Evolutionary conservation across 2,888 invertebrate genomes (phyloP), one percentile per base, ranked within the genome.

Genomic region (Arge pagana): DNA sequence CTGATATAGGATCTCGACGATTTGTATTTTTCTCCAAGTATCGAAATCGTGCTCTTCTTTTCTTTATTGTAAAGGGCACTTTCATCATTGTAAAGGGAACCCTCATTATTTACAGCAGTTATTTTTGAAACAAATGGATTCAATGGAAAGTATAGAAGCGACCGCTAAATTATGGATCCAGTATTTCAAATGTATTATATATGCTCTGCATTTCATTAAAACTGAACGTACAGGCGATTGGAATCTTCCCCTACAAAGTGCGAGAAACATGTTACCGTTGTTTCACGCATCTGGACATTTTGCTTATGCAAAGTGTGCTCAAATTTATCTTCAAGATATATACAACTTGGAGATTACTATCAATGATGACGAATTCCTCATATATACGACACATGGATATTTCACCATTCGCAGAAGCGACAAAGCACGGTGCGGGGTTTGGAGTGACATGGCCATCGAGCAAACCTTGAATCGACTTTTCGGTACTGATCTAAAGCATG

Each of bases 261-360:
- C 66, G 2, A 35, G 57, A 49, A 43, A 59, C 43, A 63, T 65
- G 57, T 15, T 66, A 39, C 65, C 66, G 8, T 54, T 55, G 28
- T 68, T 67, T 49, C 64, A 67, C 54, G 61, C 63, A 3, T 39
- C 54, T 49, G 70, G 69, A 1, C 70, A 74, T 50, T 62, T 64
- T 30, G 18, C 52, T 8, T 67, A 70, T 51, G 64, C 67, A 6
- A 68, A 64, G 57, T 61, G 56, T 41, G 59, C 58, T 4, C 65
- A 66, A 19, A 15, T 70, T 4, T 68, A 69, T 49, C 35, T 70
- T 3, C 68, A 69, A 56, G 64, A 69, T 26, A 68, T 67, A 66
- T 21, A 11, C 3, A 31, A 54, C 16, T 40, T 63, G 13, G 36
- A 53, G 11, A 8, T 37, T 4, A 15, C 6, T 11, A 61, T 61